A percentile compares a stretch with the other conserved stretches of the same genome.
Conservation (phyloP, 2,113 vertebrate genomes). For the Neomonachus schauinslandi region DNA sequence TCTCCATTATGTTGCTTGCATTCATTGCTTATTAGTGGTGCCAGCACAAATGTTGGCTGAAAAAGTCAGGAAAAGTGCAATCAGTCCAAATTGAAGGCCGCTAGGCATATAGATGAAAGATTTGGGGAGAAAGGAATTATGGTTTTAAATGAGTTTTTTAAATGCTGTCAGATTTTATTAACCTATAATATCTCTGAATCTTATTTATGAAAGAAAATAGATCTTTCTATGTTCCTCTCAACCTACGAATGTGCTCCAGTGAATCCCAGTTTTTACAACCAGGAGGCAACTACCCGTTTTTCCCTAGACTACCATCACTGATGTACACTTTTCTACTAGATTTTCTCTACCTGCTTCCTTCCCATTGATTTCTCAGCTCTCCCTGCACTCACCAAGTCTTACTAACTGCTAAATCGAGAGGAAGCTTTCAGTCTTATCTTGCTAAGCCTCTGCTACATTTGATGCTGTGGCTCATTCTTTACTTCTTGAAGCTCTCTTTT, state of each 20-base stretch:
- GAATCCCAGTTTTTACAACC: not conserved
- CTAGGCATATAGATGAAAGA: slow-evolving; percentile 40
- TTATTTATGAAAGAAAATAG: slow-evolving; percentile 27
- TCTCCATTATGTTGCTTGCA: slow-evolving; percentile 52
- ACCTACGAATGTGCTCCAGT: not conserved
- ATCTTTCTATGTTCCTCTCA: not conserved
- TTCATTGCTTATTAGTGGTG: slow-evolving; percentile 29
- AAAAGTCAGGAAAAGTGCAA: slow-evolving; percentile 68
- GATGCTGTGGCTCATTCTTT: not conserved
- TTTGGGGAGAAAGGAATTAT: not conserved
- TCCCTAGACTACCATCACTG: not conserved
- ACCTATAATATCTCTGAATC: not conserved
- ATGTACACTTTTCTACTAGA: not conserved
- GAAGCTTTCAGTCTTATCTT: not conserved
- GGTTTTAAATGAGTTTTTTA: slow-evolving; percentile 23
- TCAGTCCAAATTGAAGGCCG: slow-evolving; percentile 24
- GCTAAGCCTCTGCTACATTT: not conserved
- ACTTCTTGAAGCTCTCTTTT: not conserved
- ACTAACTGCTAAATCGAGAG: not conserved
- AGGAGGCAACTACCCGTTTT: not conserved
- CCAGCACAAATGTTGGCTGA: slow-evolving; percentile 68
- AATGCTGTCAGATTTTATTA: slow-evolving; percentile 4
- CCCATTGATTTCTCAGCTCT: not conserved
- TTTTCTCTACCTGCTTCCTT: not conserved
- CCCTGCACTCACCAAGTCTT: not conserved